Percentiles rank a stretch among this genome's conserved stretches.
These are phyloP conservation scores for Prietella phreatophila DNA, from an alignment of 2,113 vertebrate species.

Conservation along the genomic window DNA sequence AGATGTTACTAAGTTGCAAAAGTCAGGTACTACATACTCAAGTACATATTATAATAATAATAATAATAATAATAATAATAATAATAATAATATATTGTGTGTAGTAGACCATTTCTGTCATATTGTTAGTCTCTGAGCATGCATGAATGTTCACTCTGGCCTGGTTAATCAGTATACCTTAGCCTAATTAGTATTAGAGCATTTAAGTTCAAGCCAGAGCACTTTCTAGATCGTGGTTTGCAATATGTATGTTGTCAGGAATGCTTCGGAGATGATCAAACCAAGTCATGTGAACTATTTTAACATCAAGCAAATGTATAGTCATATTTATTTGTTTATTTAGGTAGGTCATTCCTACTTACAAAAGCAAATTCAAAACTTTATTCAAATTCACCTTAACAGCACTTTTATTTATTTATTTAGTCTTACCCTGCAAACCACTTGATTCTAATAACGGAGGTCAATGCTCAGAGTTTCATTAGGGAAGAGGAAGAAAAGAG, in stretches of 20 bases:
- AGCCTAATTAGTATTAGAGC: no score
- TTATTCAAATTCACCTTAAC: background rate
- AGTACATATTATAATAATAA: background rate
- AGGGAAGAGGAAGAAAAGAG: constrained; percentile 15
- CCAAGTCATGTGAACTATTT: no score
- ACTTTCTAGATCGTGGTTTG: background rate
- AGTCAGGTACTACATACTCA: background rate
- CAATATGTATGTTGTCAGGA: background rate
- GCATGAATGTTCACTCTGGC: no score
- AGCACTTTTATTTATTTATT: background rate
- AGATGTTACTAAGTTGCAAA: background rate
- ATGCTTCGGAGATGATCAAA: background rate
- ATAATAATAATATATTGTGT: background rate
- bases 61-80: background rate
- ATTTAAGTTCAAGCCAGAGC: background rate
- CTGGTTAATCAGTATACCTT: no score
- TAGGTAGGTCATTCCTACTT: background rate
- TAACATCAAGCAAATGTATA: no score
- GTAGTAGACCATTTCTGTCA: background rate
- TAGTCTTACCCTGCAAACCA: background rate
- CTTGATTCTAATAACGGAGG: background rate
- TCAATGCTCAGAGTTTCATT: background rate
- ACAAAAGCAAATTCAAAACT: background rate
- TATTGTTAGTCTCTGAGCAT: background rate
- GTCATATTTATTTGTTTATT: background rate